Conservation (phyloP, 2,113 vertebrate genomes). For the Mionectes macconnelli region DNA sequence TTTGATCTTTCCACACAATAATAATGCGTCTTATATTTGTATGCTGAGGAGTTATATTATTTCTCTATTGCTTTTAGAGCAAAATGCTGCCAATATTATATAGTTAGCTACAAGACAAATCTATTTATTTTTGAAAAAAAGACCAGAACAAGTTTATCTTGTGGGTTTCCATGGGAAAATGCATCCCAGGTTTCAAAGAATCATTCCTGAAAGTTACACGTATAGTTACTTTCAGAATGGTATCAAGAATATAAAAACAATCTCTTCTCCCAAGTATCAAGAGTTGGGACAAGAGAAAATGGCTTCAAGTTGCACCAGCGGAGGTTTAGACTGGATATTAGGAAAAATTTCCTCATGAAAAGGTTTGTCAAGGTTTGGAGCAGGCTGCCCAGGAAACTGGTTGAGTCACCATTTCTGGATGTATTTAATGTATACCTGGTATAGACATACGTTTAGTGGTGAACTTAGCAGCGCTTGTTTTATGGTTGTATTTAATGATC, state of each 20-base stretch:
- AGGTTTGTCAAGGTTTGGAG: background rate
- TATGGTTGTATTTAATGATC: background rate
- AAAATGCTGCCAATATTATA: background rate
- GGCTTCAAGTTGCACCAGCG: background rate
- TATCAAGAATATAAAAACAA: background rate
- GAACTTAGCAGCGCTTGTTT: background rate
- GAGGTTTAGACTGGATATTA: background rate
- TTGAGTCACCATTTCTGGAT: background rate
- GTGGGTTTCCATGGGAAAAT: background rate
- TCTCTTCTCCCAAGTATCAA: background rate
- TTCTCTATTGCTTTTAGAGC: background rate
- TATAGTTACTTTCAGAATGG: background rate
- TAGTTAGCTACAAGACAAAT: background rate
- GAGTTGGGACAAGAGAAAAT: background rate
- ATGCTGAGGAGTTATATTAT: background rate
- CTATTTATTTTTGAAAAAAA: background rate
- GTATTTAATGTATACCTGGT: background rate
- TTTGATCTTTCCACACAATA: background rate
- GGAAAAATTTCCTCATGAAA: background rate
- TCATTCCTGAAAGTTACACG: background rate
- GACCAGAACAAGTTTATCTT: background rate
- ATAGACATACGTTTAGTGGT: background rate
- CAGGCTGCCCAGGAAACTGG: background rate
- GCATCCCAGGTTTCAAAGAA: background rate
- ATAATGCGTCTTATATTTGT: background rate